Evolutionary conservation across 2,113 vertebrate genomes (phyloP).

Genomic region (Trochalopteron elliotii): DNA sequence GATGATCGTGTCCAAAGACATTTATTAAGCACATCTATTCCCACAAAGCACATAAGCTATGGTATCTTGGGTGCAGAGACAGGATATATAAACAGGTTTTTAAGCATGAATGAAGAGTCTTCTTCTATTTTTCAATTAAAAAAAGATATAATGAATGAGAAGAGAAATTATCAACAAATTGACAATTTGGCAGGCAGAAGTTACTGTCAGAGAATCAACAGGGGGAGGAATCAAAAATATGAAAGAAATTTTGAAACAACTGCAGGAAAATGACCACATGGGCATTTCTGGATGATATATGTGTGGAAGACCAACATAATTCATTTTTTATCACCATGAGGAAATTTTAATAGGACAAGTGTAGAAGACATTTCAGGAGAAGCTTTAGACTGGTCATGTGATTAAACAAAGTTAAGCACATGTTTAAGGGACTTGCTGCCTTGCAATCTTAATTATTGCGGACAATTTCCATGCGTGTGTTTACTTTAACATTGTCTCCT

Average conservation of each 20-base stretch:
- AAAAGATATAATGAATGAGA: neutral
- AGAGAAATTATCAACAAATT: neutral
- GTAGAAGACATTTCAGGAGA: neutral
- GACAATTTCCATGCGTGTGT: neutral
- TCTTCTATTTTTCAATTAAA: neutral
- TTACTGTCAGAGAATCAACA: neutral
- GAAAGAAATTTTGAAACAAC: neutral
- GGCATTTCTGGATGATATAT: neutral
- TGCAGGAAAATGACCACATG: neutral
- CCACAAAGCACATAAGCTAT: neutral
- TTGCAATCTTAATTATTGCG: neutral
- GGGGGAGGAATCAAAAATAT: neutral
- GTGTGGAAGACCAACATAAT: neutral
- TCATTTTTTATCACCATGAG: neutral
- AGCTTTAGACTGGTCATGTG: neutral
- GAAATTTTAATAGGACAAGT: neutral
- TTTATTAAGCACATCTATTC: neutral
- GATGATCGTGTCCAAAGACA: neutral
- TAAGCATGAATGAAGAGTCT: neutral
- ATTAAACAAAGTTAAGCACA: neutral
- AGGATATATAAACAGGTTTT: neutral
- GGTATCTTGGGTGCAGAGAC: neutral
- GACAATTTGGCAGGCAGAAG: neutral
- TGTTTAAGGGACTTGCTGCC: neutral
- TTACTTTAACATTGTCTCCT: slow-evolving; percentile 33